Conservation (phyloP, 2,797 vertebrate genomes). For the Lerista edwardsae region DNA sequence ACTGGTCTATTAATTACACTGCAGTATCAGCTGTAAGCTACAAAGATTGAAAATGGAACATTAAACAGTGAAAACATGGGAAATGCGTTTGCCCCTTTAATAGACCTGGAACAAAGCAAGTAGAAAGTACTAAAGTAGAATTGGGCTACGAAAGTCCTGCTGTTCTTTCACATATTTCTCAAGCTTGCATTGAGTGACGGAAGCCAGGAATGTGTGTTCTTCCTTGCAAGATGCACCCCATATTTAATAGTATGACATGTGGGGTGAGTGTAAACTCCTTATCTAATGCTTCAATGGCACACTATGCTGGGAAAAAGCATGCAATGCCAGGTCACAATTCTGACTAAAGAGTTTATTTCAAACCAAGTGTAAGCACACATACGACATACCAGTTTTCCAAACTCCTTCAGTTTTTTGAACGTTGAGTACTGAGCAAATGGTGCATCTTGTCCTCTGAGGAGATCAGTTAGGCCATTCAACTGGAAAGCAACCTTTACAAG, state of each 20-base stretch:
- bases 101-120: not conserved
- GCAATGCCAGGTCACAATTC: not conserved
- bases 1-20: not conserved
- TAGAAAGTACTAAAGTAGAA: not conserved
- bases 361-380: slow-evolving; percentile 40
- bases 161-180: not conserved
- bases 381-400: slow-evolving; percentile 84
- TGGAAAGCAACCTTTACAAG: slow-evolving; percentile 78
- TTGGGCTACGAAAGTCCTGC: not conserved
- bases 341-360: not conserved
- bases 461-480: slow-evolving; percentile 77
- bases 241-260: not conserved
- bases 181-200: slow-evolving; percentile 29
- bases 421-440: slow-evolving; percentile 76
- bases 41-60: not conserved
- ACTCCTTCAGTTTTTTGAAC: slow-evolving; percentile 71
- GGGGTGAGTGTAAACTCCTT: not conserved
- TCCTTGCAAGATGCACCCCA: not conserved
- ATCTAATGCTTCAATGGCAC: slow-evolving; percentile 13
- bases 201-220: slow-evolving; percentile 32
- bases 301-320: not conserved
- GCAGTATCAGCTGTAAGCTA: too few species aligned
- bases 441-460: slow-evolving; percentile 71
- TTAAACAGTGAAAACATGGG: not conserved
- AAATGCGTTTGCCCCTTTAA: too few species aligned